These are phyloP conservation scores for Butorides virescens DNA, from an alignment of 2,113 vertebrate genomes.

Conservation along the genomic window DNA sequence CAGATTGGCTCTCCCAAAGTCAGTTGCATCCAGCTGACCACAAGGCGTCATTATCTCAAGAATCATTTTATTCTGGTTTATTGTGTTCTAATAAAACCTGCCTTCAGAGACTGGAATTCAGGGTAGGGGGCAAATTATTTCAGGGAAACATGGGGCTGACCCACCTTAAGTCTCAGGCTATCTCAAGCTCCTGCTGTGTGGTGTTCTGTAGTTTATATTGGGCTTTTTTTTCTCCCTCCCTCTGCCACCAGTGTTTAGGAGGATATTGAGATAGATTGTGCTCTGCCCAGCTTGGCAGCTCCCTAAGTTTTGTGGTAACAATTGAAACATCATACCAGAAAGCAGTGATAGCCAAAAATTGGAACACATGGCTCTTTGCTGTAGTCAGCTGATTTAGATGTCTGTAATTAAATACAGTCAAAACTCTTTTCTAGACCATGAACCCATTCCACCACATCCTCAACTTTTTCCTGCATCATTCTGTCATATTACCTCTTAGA, in stretches of 20 bases:
- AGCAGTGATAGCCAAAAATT: neutral
- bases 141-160: neutral
- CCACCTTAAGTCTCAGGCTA: neutral
- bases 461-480: neutral
- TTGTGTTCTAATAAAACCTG: neutral
- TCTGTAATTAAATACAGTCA: neutral
- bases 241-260: neutral
- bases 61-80: neutral
- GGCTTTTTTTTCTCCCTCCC: neutral
- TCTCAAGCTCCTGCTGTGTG: neutral
- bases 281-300: neutral
- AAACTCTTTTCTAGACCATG: neutral
- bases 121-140: neutral
- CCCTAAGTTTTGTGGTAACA: neutral
- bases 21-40: neutral
- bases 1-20: neutral
- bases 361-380: neutral
- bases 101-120: neutral
- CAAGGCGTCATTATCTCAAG: neutral
- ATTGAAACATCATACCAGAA: neutral
- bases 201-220: neutral
- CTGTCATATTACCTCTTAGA: neutral
- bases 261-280: neutral
- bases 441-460: neutral
- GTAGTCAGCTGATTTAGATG: neutral